Conservation (phyloP, 2,797 vertebrate species). For the Apodemus agrarius region DNA sequence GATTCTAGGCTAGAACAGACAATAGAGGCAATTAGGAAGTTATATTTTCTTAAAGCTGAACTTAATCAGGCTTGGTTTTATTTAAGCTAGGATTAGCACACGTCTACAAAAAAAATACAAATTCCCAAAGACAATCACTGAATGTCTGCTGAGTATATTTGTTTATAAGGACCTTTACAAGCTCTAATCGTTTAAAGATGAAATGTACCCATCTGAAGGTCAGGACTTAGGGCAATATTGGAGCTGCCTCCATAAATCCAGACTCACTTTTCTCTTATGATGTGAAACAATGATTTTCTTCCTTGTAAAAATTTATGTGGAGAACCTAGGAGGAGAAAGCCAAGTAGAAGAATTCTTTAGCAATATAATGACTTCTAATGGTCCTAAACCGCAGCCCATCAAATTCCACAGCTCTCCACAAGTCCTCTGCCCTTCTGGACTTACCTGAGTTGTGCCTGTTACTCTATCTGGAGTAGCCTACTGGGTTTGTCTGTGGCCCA, state of each 20-base stretch:
- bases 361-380: background rate
- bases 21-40: background rate
- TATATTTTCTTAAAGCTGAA: constrained; percentile 39
- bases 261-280: constrained; percentile 4
- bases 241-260: background rate
- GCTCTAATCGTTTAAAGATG: constrained; percentile 46
- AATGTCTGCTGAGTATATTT: constrained; percentile 27
- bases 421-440: accelerated
- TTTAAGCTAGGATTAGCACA: constrained; percentile 42
- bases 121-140: constrained; percentile 12
- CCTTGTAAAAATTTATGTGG: constrained; percentile 51
- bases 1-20: background rate
- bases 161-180: constrained; percentile 3
- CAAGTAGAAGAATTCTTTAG: background rate
- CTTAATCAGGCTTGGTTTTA: constrained; percentile 48
- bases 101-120: background rate
- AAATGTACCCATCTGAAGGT: background rate
- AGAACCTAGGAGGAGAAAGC: constrained; percentile 7
- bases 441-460: background rate
- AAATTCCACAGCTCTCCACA: background rate
- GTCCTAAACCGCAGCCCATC: background rate
- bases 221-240: background rate
- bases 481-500: background rate
- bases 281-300: constrained; percentile 16
- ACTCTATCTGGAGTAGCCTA: background rate